A percentile compares a stretch with the other conserved stretches of the same genome.
Evolutionary conservation across 1,140 invertebrate genomes (phyloP).

Genomic region (Odontomachus brunneus): DNA sequence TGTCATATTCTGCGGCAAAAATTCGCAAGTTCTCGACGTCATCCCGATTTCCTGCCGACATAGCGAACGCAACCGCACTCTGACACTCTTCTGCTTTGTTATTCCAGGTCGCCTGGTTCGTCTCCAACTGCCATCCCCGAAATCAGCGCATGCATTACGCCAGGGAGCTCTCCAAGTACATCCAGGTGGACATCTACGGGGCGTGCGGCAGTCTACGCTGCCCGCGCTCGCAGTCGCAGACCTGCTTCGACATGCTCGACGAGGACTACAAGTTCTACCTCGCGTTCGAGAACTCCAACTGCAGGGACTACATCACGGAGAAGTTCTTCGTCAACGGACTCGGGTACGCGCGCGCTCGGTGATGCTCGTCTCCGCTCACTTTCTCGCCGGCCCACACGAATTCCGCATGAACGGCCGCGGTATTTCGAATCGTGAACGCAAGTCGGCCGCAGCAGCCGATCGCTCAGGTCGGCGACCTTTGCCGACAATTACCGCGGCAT

Average conservation of each 20-base stretch:
- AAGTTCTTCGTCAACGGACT: slow-evolving; percentile 98
- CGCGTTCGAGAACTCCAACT: slow-evolving; percentile 98
- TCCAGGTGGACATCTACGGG: slow-evolving; percentile 97
- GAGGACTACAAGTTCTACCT: slow-evolving; percentile 99
- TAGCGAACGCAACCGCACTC: slow-evolving; percentile 12
- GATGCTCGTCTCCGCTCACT: background rate
- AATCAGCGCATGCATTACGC: slow-evolving; percentile 96
- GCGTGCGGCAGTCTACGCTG: slow-evolving; percentile 95
- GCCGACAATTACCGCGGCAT: no score
- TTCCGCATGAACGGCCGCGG: background rate
- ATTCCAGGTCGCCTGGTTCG: slow-evolving; percentile 96
- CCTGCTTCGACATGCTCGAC: slow-evolving; percentile 96
- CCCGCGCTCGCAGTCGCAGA: slow-evolving; percentile 91
- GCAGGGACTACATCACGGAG: slow-evolving; percentile 98
- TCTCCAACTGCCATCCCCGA: slow-evolving; percentile 96
- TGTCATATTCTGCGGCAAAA: no score
- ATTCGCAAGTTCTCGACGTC: no score
- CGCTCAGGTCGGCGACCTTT: no score
- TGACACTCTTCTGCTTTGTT: slow-evolving; percentile 50
- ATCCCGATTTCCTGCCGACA: no score
- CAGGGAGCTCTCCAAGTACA: slow-evolving; percentile 93
- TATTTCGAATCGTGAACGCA: background rate
- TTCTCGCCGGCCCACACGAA: slow-evolving; percentile 5
- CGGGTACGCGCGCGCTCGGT: slow-evolving; percentile 87
- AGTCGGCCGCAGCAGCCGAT: no score